A percentile compares a stretch with the other conserved stretches of the same genome.
Evolutionary conservation across 2,113 vertebrate genomes (phyloP).

Genomic region (Sylvietta virens): DNA sequence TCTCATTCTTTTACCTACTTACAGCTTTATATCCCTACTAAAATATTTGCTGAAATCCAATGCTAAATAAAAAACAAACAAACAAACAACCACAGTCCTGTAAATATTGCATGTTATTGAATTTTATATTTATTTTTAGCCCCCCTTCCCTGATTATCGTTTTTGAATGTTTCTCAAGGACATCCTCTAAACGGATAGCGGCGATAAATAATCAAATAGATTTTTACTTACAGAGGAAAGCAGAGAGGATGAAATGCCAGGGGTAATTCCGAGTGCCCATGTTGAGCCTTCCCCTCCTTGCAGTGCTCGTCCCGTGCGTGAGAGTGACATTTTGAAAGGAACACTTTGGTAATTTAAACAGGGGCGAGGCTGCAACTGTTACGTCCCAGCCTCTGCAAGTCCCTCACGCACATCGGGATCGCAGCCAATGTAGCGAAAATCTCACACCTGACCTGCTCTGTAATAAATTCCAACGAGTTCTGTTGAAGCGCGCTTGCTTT

Average conservation of each 20-base stretch:
- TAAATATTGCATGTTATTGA: neutral
- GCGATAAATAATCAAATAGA: neutral
- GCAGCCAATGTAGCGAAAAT: neutral
- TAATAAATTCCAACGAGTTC: neutral
- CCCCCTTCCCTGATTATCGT: neutral
- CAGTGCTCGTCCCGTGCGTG: neutral
- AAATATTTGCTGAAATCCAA: neutral
- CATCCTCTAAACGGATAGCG: neutral
- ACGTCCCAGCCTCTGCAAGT: neutral
- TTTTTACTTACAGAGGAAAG: constrained; percentile 43
- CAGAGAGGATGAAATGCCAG: neutral
- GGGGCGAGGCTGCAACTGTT: constrained; percentile 25
- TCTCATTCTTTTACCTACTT: neutral
- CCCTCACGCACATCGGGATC: neutral
- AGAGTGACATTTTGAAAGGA: neutral
- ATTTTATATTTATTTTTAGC: neutral
- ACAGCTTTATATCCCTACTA: neutral
- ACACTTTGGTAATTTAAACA: neutral
- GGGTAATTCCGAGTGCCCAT: constrained; percentile 7
- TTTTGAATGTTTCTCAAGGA: neutral
- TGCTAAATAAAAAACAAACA: neutral
- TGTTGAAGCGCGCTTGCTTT: neutral
- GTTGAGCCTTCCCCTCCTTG: neutral
- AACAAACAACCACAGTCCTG: neutral
- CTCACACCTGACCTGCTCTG: neutral